Evolutionary conservation across 1,140 invertebrate genomes (phyloP), one percentile per base, ranked within the genome.

Genomic region (Macrobrachium nipponense): DNA sequence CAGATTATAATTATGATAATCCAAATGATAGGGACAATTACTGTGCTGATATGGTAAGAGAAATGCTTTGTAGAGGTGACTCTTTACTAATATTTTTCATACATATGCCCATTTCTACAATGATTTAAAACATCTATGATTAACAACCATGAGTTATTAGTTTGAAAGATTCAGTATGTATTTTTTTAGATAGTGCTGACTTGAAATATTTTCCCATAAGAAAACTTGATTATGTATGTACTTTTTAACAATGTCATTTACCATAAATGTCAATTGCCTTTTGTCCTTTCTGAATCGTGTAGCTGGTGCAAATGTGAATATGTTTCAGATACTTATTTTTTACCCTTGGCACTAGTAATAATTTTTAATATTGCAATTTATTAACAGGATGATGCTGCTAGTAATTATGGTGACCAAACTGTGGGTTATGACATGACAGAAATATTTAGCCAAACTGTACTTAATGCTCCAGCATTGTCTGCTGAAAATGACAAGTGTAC

Each of bases 1-100:
- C 90, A 20, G 91, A 90, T 59, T 92, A 92, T 86, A 90, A 93
- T 86, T 92, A 92, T 89, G 90, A 92, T 66, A 93, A 92, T 86
- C 84, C 89, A 61, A 91, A 92, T 89, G 92, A 93, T 80, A 88
- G 89, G 18, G 90, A 91, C 73, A 92, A 92, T 82, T 92, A 90
- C 89, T 93, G 92, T 89, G 91, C 92, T n/a, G 89, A 90, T 87
- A 88, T 90, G 59, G 70, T 72, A 64, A 87, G 70, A 73, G 7
- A 2, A 15, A 5, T 62, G 12, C 20, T 86, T 8, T 83, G 4
- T 84, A 36, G 72, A 10, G 51, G 7, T 10, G 51, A 51, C 51
- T 12, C 0, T 12, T 51, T 51, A 8, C 8, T 51, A 51, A 36
- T 36, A 36, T 36, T 36, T 36, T 36, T 2, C 27, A 4, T 4